Evolutionary conservation across 2,888 invertebrate species (phyloP), one percentile per base, ranked within the genome.

Genomic region (Ashinkailepas kermadecensis): DNA sequence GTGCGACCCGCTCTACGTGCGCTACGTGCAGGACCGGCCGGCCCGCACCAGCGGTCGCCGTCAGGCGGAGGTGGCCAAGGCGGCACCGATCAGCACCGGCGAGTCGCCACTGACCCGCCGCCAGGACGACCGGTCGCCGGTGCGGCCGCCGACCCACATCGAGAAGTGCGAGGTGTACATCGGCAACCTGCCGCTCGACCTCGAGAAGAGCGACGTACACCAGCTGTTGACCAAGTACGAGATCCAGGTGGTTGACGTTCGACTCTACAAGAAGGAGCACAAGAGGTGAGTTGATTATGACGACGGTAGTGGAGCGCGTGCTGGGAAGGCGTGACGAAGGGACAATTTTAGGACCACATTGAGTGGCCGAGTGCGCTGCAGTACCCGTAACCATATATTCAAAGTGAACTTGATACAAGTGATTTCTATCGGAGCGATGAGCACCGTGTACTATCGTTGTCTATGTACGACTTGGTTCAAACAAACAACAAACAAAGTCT

Each of bases 141-240:
- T 12, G 56, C 56, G 57, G n/a, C 56, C 78, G 56, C 78, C n/a
- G 13, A 9, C 11, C 12, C 12, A 11, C 57, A 4, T 39, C n/a
- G 58, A 13, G 23, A 9, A 58, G 11, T n/a, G n/a, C 57, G 78
- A 78, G 78, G 78, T 78, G 57, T 78, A 23, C 56, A 57, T 78
- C 10, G 78, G 78, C 23, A 78, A 78, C 58, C 57, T 57, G 57
- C 78, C 78, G 56, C 78, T 78, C 12, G n/a, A 15, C n/a, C 78
- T 78, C n/a, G 56, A 21, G 4, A n/a, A 78, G 78, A 11, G 12
- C 10, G 56, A 56, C 10, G 56, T 78, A 57, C 15, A 6, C 11
- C n/a, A 56, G n/a, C 78, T 78, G 78, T 78, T 78, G 57, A 15
- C 21, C n/a, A 57, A 57, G 57, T 57, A 12, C 78, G 6, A 78